These are phyloP conservation scores for Camponotus vicinus DNA, from an alignment of 1,140 invertebrate genomes.

Conservation along the genomic window DNA sequence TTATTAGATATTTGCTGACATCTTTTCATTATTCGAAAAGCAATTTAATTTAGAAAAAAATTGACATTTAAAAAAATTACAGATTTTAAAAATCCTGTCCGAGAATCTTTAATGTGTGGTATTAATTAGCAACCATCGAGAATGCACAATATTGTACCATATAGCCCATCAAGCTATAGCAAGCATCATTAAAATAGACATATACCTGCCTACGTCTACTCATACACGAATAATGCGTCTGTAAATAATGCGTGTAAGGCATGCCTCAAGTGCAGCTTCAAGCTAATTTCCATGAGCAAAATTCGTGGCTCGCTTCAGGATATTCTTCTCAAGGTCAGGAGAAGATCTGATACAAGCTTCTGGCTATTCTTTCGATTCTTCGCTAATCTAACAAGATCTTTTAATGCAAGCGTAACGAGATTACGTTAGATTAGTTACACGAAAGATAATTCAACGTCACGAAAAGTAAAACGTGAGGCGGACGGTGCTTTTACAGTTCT, in stretches of 20 bases:
- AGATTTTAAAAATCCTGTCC: background rate
- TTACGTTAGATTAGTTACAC: slow-evolving; percentile 11
- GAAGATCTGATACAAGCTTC: no score
- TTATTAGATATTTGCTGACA: no score
- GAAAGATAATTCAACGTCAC: background rate
- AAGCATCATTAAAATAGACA: slow-evolving; percentile 20
- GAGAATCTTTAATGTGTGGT: background rate
- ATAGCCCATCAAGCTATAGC: background rate
- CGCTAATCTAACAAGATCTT: background rate
- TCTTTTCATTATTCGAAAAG: background rate
- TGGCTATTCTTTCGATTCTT: background rate
- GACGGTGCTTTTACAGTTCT: slow-evolving; percentile 6
- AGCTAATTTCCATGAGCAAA: slow-evolving; percentile 51
- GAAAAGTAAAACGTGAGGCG: slow-evolving; percentile 12
- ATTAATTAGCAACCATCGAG: slow-evolving; percentile 42
- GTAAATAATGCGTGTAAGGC: background rate
- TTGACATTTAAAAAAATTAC: background rate
- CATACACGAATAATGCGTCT: background rate
- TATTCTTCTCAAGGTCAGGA: slow-evolving; percentile 38
- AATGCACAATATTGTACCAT: background rate
- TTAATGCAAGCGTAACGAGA: background rate
- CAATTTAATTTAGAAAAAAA: background rate
- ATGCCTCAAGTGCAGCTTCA: background rate
- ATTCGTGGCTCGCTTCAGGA: slow-evolving; percentile 15
- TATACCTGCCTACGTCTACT: background rate